A percentile compares a stretch with the other conserved stretches of the same genome.
Conservation (phyloP, 2,113 vertebrate species). For the Colaptes auratus region DNA sequence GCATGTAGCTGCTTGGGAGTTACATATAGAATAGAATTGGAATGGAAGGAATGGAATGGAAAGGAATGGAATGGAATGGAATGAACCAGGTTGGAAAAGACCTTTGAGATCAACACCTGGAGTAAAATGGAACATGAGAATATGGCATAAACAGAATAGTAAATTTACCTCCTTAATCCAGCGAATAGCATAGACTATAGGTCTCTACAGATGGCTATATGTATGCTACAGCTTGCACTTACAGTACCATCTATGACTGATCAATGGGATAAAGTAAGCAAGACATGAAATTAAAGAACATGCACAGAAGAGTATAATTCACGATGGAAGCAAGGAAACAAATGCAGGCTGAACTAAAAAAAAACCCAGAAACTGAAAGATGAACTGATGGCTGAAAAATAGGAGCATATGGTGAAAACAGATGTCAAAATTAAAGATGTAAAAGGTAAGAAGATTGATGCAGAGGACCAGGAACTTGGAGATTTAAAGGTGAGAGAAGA, state of each 20-base stretch:
- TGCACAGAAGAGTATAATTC: not conserved
- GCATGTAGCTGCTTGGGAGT: not conserved
- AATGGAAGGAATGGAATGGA: too few species aligned
- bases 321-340: not conserved
- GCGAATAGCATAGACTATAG: not conserved
- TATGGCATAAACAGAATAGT: not conserved
- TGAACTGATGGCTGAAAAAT: not conserved
- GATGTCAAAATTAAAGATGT: not conserved
- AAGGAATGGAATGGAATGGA: too few species aligned
- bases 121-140: not conserved
- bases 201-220: not conserved
- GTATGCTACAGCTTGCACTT: not conserved
- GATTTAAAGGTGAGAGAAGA: not conserved
- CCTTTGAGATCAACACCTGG: too few species aligned
- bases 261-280: not conserved
- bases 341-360: not conserved
- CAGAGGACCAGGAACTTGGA: not conserved
- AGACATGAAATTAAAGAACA: not conserved
- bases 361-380: not conserved
- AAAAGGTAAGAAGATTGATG: not conserved
- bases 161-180: not conserved
- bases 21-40: not conserved
- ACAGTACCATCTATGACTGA: not conserved
- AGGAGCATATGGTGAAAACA: not conserved
- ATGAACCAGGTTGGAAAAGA: too few species aligned